Base-by-base conservation (phyloP, 1,140 invertebrate genomes). In the Drosophila auraria region DNA sequence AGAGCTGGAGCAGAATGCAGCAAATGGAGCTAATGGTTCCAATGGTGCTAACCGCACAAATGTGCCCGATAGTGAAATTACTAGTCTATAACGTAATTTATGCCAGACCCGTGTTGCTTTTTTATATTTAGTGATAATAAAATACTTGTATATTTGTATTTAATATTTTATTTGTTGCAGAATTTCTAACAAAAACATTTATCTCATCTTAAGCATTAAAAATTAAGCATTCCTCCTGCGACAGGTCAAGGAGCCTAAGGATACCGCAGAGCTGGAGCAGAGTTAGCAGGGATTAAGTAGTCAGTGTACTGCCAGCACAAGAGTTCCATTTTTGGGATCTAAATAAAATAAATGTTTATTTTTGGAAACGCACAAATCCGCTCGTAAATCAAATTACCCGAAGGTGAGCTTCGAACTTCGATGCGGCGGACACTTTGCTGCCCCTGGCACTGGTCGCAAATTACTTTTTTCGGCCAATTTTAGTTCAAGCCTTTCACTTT, bases 81-180 rank as follows among this genome's bases (percentile, higher is more conserved):
- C 90, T 90, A 92, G 90, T 92, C 90, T 92, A 20, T 92, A 80
- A 76, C 36, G 12, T 56, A 68, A 68, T 57, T 56, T 56, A 71
- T 20, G 45, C n/a, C 33, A 33, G 40, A 51, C 25, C 11, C 12
- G 5, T 50, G 66, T 71, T 69, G 47, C 65, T 45, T 54, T 51
- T 84, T 14, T 64, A 70, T 72, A 78, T 72, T 78, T 77, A 57
- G 40, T 40, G n/a, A 40, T 38, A 57, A 36, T 56, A 64, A 69
- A 66, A 65, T 30, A 73, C 51, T 17, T 60, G 51, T 62, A 38
- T 40, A 44, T 74, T 42, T 58, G 20, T 62, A 63, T 40, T 82
- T 60, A 45, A 66, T 49, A 62, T n/a, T 70, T 23, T 53, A 50
- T 62, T 6, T 30, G 6, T 1, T 30, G 27, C 27, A 27, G 27